A percentile compares a stretch with the other conserved stretches of the same genome.
These are phyloP conservation scores for Escarpia spicata DNA, from an alignment of 2,888 invertebrate species.

Conservation along the genomic window DNA sequence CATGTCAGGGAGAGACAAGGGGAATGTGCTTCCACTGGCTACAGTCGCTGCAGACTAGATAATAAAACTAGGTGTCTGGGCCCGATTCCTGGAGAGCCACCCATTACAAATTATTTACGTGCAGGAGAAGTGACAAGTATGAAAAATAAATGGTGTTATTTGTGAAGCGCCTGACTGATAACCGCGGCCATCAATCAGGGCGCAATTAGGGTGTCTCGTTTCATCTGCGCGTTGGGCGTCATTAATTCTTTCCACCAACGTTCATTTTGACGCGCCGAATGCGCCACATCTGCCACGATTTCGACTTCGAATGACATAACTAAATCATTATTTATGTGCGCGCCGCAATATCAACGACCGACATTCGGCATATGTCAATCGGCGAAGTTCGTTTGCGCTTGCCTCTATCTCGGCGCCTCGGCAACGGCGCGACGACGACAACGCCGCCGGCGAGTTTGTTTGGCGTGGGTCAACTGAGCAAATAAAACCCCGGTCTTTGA, in stretches of 20 bases:
- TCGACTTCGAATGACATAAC: conserved; percentile 42
- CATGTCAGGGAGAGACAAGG: conserved; percentile 6
- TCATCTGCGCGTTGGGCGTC: conserved; percentile 16
- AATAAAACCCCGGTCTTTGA: conserved; percentile 58
- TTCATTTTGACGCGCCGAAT: conserved; percentile 32
- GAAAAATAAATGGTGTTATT: conserved; percentile 62
- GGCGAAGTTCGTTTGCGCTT: conserved; percentile 16
- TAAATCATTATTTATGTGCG: conserved; percentile 13
- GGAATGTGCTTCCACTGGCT: not conserved
- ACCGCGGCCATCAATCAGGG: conserved; percentile 57
- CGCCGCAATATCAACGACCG: conserved; percentile 16
- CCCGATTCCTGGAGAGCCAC: conserved; percentile 34
- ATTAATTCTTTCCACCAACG: conserved; percentile 18
- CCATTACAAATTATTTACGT: conserved; percentile 59
- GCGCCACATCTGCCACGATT: conserved; percentile 48
- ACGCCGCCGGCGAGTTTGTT: conserved; percentile 36
- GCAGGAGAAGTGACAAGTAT: conserved; percentile 56
- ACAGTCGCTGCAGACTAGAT: not conserved
- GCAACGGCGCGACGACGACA: not conserved
- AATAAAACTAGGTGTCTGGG: conserved; percentile 16
- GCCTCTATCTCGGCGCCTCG: conserved; percentile 12
- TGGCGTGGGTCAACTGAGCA: conserved; percentile 61
- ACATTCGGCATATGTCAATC: conserved; percentile 16
- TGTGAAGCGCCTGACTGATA: conserved; percentile 57
- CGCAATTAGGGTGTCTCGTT: conserved; percentile 45